These are phyloP conservation scores for Nothoprocta pentlandii DNA, from an alignment of 2,113 vertebrate species.

Conservation along the genomic window DNA sequence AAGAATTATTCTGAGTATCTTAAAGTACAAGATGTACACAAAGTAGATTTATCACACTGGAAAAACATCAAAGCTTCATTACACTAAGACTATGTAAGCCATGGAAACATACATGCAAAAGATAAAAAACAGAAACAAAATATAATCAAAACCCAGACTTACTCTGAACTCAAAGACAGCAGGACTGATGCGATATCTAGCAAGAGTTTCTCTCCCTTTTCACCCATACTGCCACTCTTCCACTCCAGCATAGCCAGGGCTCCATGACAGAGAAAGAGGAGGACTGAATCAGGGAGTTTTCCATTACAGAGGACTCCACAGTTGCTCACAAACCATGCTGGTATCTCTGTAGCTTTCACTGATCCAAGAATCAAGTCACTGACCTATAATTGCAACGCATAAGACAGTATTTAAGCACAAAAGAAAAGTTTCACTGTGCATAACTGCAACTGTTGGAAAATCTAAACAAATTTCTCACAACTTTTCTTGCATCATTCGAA, in stretches of 20 bases:
- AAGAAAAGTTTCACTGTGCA: neutral
- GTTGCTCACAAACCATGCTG: constrained; percentile 82
- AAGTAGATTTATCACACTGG: neutral
- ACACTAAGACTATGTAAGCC: neutral
- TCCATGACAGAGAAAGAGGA: constrained; percentile 91
- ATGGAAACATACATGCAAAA: neutral
- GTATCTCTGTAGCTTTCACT: constrained; percentile 36
- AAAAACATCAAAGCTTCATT: neutral
- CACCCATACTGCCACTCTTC: constrained; percentile 79
- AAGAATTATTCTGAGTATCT: neutral
- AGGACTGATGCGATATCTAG: constrained; percentile 82
- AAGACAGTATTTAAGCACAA: neutral
- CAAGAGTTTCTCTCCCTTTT: constrained; percentile 82
- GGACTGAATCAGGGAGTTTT: constrained; percentile 63
- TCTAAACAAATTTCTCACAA: neutral
- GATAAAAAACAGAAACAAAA: neutral
- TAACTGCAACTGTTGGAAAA: neutral
- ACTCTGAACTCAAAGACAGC: constrained; percentile 89
- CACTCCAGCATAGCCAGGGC: constrained; percentile 93
- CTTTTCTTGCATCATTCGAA: neutral
- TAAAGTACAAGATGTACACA: neutral
- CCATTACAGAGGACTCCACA: constrained; percentile 78
- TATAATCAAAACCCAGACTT: constrained; percentile 24
- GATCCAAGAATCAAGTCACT: constrained; percentile 80
- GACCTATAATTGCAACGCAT: constrained; percentile 77